Base-by-base conservation (phyloP, 2,888 invertebrate genomes). In the Melieria picta region DNA sequence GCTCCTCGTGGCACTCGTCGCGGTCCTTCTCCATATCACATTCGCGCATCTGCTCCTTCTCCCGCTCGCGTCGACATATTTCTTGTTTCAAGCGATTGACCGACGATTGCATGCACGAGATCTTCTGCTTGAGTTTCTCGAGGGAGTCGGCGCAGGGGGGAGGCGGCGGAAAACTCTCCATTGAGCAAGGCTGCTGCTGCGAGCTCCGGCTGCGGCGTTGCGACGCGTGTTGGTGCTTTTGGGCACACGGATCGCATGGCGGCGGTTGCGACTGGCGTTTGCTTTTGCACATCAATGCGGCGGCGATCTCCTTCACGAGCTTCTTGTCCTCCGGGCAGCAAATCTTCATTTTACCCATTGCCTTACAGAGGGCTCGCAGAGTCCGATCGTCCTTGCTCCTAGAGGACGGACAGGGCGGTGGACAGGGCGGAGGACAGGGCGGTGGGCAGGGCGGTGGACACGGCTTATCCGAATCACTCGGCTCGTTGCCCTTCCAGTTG, bases 331-430 rank as follows among this genome's bases (percentile, higher is more conserved):
- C 82, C 5, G 82, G 82, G 67, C 82, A 82, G 67, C 78, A 79
- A 6, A 81, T 77, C 72, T 82, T 83, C 81, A 83, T 81, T 71
- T 83, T 83, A n/a, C 79, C 76, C 78, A 82, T 78, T 11, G 82
- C 80, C 72, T 81, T 80, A 60, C 76, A 74, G 4, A 82, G 69
- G 67, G 55, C 81, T 72, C 6, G 74, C 5, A 80, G 65, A 3
- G 74, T 47, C 46, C 72, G 71, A 11, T 69, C 70, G 9, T 74
- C 72, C 11, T 69, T 72, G 0, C 52, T 42, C 1, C 47, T 63
- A 45, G 47, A 63, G 2, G 11, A n/a, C 11, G 11, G n/a, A 30
- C 30, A 58, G 52, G 5, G 65, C 48, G 46, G 45, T 9, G 16
- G 72, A 11, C 30, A 60, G 7, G 30, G 43, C 75, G 61, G 74